Evolutionary conservation across 2,888 invertebrate species (phyloP).

Genomic region (Urechis unicinctus): DNA sequence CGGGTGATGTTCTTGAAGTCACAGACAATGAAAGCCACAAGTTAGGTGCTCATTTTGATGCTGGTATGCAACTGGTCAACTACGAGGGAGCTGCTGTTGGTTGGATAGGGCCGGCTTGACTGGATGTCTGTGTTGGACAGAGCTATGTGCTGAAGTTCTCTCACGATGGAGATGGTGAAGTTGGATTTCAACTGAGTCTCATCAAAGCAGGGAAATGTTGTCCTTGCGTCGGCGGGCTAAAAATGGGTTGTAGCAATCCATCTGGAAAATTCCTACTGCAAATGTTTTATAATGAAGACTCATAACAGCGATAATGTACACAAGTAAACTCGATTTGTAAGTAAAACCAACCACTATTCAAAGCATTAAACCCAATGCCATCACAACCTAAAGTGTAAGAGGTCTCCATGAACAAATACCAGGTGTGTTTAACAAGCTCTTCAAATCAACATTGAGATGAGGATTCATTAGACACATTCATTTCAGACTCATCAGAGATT

Average conservation of each 20-base stretch:
- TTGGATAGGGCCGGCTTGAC: constrained; percentile 73
- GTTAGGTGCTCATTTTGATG: constrained; percentile 74
- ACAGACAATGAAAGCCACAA: constrained; percentile 81
- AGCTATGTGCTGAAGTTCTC: constrained; percentile 53
- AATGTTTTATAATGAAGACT: no score
- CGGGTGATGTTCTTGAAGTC: constrained; percentile 65
- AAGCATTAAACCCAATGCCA: no score
- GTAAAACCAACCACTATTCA: background rate
- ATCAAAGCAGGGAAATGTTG: constrained; percentile 49
- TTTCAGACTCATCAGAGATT: no score
- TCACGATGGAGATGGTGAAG: constrained; percentile 69
- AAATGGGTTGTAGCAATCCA: constrained; percentile 66
- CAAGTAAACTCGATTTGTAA: background rate
- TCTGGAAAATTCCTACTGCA: constrained; percentile 24
- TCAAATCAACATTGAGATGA: no score
- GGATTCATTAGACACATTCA: no score
- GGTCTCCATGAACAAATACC: no score
- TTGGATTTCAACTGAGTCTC: constrained; percentile 63
- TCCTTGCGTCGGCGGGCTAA: constrained; percentile 44
- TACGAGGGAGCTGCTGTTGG: constrained; percentile 58
- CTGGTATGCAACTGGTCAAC: constrained; percentile 50
- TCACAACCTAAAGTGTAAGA: no score
- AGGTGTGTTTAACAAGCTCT: no score
- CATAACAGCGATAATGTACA: no score
- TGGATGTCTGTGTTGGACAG: no score